phyloP scores from a whole-genome alignment of 2,797 vertebrate species.

The Xiphophorus birchmanni region DNA sequence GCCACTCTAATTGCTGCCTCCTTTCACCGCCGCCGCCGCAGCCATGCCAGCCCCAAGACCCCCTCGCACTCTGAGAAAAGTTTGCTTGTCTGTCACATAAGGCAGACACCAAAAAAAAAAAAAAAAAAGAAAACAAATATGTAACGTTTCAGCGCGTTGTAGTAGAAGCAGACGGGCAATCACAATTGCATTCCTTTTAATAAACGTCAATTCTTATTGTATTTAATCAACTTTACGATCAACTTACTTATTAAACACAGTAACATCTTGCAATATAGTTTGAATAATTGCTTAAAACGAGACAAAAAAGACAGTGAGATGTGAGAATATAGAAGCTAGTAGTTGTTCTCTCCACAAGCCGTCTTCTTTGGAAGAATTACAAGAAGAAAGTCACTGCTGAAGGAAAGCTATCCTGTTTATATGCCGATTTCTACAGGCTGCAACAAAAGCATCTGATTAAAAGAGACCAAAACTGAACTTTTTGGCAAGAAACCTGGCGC shows the following conservation, averaged over 20 bases:
- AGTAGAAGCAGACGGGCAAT: constrained; percentile 60
- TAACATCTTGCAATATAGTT: not conserved
- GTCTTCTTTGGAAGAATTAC: not conserved
- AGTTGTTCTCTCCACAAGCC: not conserved
- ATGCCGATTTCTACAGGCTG: not conserved
- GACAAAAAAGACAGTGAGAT: not conserved
- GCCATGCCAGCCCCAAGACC: constrained; percentile 50
- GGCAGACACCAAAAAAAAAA: constrained; percentile 37
- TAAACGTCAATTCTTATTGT: not conserved
- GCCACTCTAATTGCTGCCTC: constrained; percentile 81
- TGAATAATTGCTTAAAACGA: not conserved
- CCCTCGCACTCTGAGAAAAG: constrained; percentile 56
- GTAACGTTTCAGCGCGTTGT: constrained; percentile 53
- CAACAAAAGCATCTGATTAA: not conserved
- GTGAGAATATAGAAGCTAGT: not conserved
- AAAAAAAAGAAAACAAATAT: constrained; percentile 3
- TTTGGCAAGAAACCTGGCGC: not conserved
- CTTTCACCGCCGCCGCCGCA: constrained; percentile 66
- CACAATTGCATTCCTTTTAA: not conserved
- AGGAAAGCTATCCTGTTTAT: not conserved
- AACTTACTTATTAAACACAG: not conserved
- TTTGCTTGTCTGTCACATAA: constrained; percentile 65
- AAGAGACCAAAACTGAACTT: not conserved
- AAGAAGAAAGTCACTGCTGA: not conserved
- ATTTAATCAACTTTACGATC: not conserved